phyloP scores from a whole-genome alignment of 2,113 vertebrate species.

The Chlorodrepanis virens region DNA sequence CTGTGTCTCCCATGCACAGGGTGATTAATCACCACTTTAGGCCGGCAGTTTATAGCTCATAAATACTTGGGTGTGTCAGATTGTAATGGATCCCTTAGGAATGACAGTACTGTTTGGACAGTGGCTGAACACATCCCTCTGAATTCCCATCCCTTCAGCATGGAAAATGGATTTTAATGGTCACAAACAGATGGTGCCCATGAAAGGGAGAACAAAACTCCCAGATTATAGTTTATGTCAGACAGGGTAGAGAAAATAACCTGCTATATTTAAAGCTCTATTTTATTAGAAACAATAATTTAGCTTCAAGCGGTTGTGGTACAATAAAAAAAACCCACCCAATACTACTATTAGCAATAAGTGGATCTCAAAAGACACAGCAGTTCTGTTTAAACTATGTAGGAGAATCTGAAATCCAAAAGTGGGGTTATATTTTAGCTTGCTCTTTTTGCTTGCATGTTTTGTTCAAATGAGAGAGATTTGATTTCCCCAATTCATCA shows the following conservation, averaged over 20 bases:
- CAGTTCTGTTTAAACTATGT: not conserved
- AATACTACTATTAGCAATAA: not conserved
- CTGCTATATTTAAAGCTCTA: constrained; percentile 12
- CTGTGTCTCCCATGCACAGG: not conserved
- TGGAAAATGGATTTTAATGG: constrained; percentile 70
- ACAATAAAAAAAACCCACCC: not conserved
- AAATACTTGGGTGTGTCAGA: constrained; percentile 70
- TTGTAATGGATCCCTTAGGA: constrained; percentile 64
- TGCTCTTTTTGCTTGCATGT: not conserved
- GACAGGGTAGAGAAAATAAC: constrained; percentile 35
- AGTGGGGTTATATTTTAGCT: not conserved
- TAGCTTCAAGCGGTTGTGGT: not conserved
- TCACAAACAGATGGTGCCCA: constrained; percentile 63
- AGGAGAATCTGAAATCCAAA: not conserved
- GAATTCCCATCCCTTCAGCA: constrained; percentile 50
- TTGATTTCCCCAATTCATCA: not conserved
- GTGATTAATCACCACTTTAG: constrained; percentile 64
- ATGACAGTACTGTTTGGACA: constrained; percentile 47
- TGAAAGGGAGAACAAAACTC: constrained; percentile 17
- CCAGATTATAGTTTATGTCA: constrained; percentile 37
- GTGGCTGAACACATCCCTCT: constrained; percentile 41
- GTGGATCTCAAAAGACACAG: not conserved
- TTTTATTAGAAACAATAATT: constrained; percentile 23
- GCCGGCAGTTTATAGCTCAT: constrained; percentile 57
- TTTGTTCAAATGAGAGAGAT: not conserved